A percentile compares a stretch with the other conserved stretches of the same genome.
Conservation (phyloP, 2,888 invertebrate genomes). For the Cosmia pyralina region DNA sequence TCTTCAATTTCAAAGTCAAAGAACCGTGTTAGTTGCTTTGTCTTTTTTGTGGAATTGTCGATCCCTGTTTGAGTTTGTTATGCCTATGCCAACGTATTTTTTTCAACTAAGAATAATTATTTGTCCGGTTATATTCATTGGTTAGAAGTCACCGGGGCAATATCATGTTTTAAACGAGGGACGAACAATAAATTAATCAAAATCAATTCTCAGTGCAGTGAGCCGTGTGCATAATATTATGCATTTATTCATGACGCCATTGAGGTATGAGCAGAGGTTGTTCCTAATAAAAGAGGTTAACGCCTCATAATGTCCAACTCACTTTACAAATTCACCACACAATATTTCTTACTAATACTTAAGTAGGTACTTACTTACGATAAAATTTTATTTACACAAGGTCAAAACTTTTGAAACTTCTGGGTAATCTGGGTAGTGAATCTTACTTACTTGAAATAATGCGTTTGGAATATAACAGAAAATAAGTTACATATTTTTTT, state of each 20-base stretch:
- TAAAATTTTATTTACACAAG: neutral
- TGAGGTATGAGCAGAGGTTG: constrained; percentile 25
- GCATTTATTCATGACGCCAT: constrained; percentile 46
- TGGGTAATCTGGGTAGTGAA: neutral
- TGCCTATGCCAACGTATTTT: neutral
- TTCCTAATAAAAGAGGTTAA: constrained; percentile 12
- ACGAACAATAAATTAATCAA: constrained; percentile 60
- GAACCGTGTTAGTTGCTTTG: constrained; percentile 10
- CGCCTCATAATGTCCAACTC: neutral
- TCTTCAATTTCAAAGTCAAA: constrained; percentile 60
- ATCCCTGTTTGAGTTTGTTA: neutral
- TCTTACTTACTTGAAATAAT: neutral
- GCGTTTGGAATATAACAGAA: neutral
- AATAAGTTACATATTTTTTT: neutral
- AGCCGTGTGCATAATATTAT: constrained; percentile 34
- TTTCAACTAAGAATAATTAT: constrained; percentile 29
- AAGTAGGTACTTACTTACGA: no score
- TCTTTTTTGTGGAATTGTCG: constrained; percentile 31
- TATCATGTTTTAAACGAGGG: constrained; percentile 28
- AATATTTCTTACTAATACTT: neutral
- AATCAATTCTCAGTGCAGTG: constrained; percentile 49
- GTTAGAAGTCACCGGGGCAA: constrained; percentile 21
- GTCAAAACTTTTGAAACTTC: neutral
- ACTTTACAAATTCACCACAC: neutral
- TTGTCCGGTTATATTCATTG: constrained; percentile 32